A percentile compares a stretch with the other conserved stretches of the same genome.
These are phyloP conservation scores for Malurus splendens DNA, from an alignment of 2,797 vertebrate species.

Conservation along the genomic window DNA sequence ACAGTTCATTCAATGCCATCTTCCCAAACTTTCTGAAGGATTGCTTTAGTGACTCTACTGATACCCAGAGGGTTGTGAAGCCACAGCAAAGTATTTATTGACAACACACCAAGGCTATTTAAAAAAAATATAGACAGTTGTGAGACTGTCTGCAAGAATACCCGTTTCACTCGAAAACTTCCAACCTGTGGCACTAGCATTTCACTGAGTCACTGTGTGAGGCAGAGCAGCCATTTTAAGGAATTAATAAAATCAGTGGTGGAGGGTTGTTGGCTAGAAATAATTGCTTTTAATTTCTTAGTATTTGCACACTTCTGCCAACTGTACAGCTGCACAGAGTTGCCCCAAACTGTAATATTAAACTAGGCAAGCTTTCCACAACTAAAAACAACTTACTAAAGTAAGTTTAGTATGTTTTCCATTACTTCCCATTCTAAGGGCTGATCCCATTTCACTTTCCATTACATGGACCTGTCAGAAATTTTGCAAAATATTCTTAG, in stretches of 20 bases:
- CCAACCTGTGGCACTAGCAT: background rate
- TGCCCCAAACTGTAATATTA: background rate
- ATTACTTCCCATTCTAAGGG: background rate
- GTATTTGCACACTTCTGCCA: background rate
- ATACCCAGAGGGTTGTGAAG: background rate
- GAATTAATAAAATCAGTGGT: background rate
- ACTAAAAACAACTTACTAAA: background rate
- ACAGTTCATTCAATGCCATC: background rate
- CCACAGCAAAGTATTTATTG: background rate
- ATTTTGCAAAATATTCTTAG: background rate
- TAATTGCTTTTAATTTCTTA: background rate
- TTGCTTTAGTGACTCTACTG: background rate
- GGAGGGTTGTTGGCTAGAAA: background rate
- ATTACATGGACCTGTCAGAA: background rate
- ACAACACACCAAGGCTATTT: background rate
- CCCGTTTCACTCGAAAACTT: background rate
- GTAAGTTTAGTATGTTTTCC: background rate
- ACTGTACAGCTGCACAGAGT: background rate
- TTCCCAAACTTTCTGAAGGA: background rate
- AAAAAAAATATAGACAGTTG: background rate
- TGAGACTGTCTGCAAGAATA: background rate
- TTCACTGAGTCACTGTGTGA: background rate
- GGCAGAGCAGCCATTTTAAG: background rate
- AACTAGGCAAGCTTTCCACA: background rate
- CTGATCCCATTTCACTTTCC: background rate